A percentile compares a stretch with the other conserved stretches of the same genome.
phyloP scores from a whole-genome alignment of 2,888 invertebrate species.

The Drosophila siamana region DNA sequence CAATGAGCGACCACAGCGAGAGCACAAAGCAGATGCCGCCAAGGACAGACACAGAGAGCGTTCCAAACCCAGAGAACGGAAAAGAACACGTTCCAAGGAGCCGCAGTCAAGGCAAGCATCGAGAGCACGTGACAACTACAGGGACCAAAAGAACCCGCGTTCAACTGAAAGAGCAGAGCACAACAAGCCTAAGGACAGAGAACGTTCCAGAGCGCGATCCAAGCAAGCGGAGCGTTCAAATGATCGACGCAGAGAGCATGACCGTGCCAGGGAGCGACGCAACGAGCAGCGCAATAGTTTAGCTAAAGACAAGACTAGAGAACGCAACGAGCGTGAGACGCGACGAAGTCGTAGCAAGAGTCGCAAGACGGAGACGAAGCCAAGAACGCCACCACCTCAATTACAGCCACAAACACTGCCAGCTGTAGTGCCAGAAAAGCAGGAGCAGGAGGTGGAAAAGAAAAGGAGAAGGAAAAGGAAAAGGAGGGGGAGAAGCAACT shows the following conservation, averaged over 20 bases:
- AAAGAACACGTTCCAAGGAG: constrained; percentile 9
- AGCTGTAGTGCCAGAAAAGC: neutral
- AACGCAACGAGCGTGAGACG: neutral
- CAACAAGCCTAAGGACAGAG: neutral
- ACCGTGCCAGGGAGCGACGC: constrained; percentile 12
- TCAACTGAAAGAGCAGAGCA: neutral
- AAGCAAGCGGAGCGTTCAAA: constrained; percentile 8
- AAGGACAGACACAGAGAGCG: constrained; percentile 10
- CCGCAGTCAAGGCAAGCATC: neutral
- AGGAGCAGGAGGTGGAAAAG: too few species aligned
- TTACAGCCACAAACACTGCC: constrained; percentile 5
- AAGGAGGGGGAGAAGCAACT: neutral
- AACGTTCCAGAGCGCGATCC: neutral
- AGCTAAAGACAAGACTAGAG: constrained; percentile 5
- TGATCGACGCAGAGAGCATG: constrained; percentile 1
- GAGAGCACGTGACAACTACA: constrained; percentile 1
- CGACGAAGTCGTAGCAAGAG: constrained; percentile 33
- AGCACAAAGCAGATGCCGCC: neutral
- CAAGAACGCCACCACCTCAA: constrained; percentile 35
- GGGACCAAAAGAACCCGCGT: constrained; percentile 2
- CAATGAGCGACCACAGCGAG: constrained; percentile 11
- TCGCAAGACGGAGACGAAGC: constrained; percentile 23
- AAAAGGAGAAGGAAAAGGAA: neutral
- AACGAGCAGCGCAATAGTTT: constrained; percentile 3
- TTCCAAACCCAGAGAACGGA: constrained; percentile 14